Base-by-base conservation (phyloP, 2,888 invertebrate genomes). In the Dysmachus trigonus region DNA sequence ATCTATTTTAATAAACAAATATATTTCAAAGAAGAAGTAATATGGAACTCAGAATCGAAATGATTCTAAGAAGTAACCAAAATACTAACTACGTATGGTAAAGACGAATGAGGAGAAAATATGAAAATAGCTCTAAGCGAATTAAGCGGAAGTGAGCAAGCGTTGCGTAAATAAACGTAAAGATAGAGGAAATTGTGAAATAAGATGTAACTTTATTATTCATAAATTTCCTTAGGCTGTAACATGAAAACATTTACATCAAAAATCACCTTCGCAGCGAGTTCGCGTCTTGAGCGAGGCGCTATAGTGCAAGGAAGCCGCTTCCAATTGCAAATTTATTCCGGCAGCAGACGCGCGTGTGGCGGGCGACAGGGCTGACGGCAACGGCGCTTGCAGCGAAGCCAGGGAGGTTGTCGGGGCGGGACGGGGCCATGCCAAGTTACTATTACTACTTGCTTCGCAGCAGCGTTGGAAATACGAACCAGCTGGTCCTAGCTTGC, bases 401-500 rank as follows among this genome's bases (percentile, higher is more conserved):
- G 30, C 62, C 35, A 81, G 15, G 74, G 86, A 35, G 31, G 82
- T 18, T 31, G 76, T 62, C 33, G n/a, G 72, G 35, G 33, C 30
- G 22, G 84, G 76, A n/a, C n/a, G n/a, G 27, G 87, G 86, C 88
- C 87, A 86, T 86, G 82, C 27, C 79, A 74, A n/a, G 30, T 81
- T 71, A n/a, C 22, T 72, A 72, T 22, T 71, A 86, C 27, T 71
- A n/a, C 41, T 85, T 53, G 27, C 41, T 62, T 83, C 71, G n/a
- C 76, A 82, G 83, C 86, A 86, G 73, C 79, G 85, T 73, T 87
- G 87, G 83, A 86, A 30, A 76, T 84, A 87, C 85, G 88, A 88
- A 86, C 88, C 88, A 86, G 87, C n/a, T 87, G 88, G 88, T 86
- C 87, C 88, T 79, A 88, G 30, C 83, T 76, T 87, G 88, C 88